Evolutionary conservation across 1,140 invertebrate genomes (phyloP).

Genomic region (Ceratina australensis): DNA sequence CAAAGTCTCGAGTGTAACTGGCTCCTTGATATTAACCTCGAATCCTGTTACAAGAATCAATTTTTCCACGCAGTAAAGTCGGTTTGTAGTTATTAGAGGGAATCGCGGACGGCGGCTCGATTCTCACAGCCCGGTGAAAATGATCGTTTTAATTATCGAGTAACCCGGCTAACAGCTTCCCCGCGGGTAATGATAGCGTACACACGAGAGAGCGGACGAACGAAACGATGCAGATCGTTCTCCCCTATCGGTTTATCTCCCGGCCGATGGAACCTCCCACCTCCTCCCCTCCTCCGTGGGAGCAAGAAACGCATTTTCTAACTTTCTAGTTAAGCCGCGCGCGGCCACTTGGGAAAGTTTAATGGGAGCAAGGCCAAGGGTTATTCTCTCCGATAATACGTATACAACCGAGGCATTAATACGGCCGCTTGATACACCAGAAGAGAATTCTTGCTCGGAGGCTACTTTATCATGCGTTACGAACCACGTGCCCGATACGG

Average conservation of each 20-base stretch:
- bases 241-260: neutral
- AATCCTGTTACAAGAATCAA: no score
- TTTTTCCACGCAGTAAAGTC: no score
- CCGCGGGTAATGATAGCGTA: slow-evolving; percentile 18
- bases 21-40: no score
- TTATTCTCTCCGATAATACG: slow-evolving; percentile 54
- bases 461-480: slow-evolving; percentile 71
- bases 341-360: slow-evolving; percentile 56
- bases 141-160: slow-evolving; percentile 27
- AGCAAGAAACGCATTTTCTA: slow-evolving; percentile 61
- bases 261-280: neutral
- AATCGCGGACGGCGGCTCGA: no score
- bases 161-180: slow-evolving; percentile 4
- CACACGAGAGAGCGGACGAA: neutral
- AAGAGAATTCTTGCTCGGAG: slow-evolving; percentile 47
- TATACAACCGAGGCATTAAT: slow-evolving; percentile 61
- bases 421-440: slow-evolving; percentile 57
- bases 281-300: no score
- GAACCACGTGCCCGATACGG: slow-evolving; percentile 36
- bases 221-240: slow-evolving; percentile 16
- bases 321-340: slow-evolving; percentile 48
- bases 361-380: slow-evolving; percentile 63
- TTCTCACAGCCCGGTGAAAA: slow-evolving; percentile 10
- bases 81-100: no score
- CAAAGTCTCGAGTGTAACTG: no score